phyloP scores from a whole-genome alignment of 1,140 invertebrate genomes.

The Himalopsyche phryganea region DNA sequence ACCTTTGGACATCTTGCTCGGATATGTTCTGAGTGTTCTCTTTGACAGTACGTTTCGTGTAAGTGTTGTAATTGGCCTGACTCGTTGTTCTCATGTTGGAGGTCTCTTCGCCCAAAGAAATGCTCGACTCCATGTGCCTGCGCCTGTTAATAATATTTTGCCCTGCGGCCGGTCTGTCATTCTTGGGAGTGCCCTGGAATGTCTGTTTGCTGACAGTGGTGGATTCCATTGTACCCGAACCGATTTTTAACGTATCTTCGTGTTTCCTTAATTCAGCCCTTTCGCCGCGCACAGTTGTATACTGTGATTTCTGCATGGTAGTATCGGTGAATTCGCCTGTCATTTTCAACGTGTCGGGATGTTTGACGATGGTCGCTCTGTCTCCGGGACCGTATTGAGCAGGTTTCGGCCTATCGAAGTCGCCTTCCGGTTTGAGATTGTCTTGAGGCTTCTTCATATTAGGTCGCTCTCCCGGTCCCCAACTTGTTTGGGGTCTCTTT shows the following conservation, averaged over 20 bases:
- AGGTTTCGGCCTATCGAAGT: slow-evolving; percentile 41
- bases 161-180: slow-evolving; percentile 34
- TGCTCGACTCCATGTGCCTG: slow-evolving; percentile 62
- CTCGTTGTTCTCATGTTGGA: slow-evolving; percentile 55
- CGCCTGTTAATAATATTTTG: slow-evolving; percentile 38
- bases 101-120: slow-evolving; percentile 58
- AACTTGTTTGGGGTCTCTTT: slow-evolving; percentile 44
- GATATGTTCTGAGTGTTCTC: slow-evolving; percentile 38
- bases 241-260: slow-evolving; percentile 54
- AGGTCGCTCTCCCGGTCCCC: slow-evolving; percentile 55
- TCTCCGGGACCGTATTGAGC: slow-evolving; percentile 42
- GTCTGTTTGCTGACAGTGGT: slow-evolving; percentile 50
- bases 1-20: slow-evolving; percentile 28
- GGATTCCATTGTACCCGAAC: slow-evolving; percentile 52
- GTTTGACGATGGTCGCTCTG: slow-evolving; percentile 40
- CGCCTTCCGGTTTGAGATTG: slow-evolving; percentile 48
- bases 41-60: slow-evolving; percentile 47
- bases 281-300: slow-evolving; percentile 47
- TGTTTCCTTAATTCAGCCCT: slow-evolving; percentile 55
- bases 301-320: slow-evolving; percentile 37
- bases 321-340: slow-evolving; percentile 46
- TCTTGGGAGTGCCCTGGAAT: slow-evolving; percentile 48
- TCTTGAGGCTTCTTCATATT: slow-evolving; percentile 57
- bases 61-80: slow-evolving; percentile 60
- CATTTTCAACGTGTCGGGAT: slow-evolving; percentile 58